These are phyloP conservation scores for Amorpha juglandis DNA, from an alignment of 2,888 invertebrate species.

Conservation along the genomic window DNA sequence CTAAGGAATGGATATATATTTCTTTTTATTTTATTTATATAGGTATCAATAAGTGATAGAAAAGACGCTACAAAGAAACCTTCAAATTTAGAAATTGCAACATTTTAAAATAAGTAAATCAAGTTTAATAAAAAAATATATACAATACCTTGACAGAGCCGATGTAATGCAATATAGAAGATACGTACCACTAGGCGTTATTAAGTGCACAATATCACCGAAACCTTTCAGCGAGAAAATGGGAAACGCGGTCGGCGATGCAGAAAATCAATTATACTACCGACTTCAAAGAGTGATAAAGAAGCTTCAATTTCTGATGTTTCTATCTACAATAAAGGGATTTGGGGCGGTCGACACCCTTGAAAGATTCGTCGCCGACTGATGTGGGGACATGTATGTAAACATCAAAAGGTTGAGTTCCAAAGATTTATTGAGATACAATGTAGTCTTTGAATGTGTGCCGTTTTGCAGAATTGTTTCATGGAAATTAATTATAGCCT, in stretches of 20 bases:
- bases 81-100: neutral
- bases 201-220: conserved; percentile 15
- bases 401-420: conserved; percentile 21
- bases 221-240: conserved; percentile 48
- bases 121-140: neutral
- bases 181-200: conserved; percentile 3
- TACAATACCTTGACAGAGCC: neutral
- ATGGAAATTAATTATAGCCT: too few relatives aligned
- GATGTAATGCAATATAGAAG: conserved; percentile 15
- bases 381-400: conserved; percentile 14
- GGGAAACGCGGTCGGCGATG: conserved; percentile 54
- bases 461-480: too few relatives aligned
- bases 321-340: conserved; percentile 49
- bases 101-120: neutral
- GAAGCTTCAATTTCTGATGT: conserved; percentile 52
- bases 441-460: too few relatives aligned
- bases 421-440: neutral
- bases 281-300: conserved; percentile 60
- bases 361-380: conserved; percentile 4
- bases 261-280: conserved; percentile 71
- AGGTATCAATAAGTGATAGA: too few relatives aligned
- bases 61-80: too few relatives aligned
- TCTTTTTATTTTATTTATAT: too few relatives aligned
- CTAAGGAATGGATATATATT: too few relatives aligned
- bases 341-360: conserved; percentile 21